phyloP scores from a whole-genome alignment of 2,797 vertebrate species.

The Ptychobarbus kaznakovi region DNA sequence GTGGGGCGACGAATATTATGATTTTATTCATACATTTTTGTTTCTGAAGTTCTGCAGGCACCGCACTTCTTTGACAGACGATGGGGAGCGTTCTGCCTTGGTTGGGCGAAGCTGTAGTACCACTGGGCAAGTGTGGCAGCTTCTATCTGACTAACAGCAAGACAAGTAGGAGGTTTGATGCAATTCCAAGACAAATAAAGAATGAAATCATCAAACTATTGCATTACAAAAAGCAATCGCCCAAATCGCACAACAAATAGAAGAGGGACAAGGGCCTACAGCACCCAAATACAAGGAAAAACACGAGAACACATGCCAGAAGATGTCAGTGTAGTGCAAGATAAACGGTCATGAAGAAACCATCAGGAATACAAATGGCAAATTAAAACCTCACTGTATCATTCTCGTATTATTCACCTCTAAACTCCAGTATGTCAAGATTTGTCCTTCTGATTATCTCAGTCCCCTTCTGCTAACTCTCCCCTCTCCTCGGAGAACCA shows the following conservation, averaged over 20 bases:
- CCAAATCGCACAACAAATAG: background rate
- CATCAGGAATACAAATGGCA: conserved; percentile 41
- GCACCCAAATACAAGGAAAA: conserved; percentile 22
- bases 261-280: background rate
- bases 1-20: background rate
- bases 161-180: background rate
- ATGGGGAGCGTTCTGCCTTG: no score
- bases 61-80: background rate
- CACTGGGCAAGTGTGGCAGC: background rate
- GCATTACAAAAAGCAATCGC: background rate
- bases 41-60: background rate
- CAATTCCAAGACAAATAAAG: background rate
- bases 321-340: conserved; percentile 84
- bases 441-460: conserved; percentile 55
- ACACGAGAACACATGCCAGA: conserved; percentile 70
- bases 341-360: conserved; percentile 36
- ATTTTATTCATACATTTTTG: background rate
- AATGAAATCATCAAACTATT: conserved; percentile 13
- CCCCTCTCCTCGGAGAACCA: conserved; percentile 62
- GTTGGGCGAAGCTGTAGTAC: no score
- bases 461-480: conserved; percentile 51
- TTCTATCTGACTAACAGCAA: conserved; percentile 8
- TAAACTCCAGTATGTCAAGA: conserved; percentile 7
- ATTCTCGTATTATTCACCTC: conserved; percentile 24
- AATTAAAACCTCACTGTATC: conserved; percentile 44